Evolutionary conservation across 2,797 vertebrate species (phyloP).

Genomic region (Melanotaenia pygmaea): DNA sequence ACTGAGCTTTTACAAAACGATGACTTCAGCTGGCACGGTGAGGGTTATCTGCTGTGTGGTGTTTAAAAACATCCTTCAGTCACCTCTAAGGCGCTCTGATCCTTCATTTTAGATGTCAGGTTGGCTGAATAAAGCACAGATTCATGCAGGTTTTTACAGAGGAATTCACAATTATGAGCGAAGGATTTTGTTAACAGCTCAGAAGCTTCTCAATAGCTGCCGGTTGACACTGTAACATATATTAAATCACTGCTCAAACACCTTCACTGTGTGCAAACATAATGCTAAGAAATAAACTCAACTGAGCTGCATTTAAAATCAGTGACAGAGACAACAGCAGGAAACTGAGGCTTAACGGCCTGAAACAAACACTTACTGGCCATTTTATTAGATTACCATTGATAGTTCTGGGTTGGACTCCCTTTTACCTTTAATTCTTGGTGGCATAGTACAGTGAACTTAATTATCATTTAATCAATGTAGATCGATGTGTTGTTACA

Average conservation of each 20-base stretch:
- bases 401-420: no score
- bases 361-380: no score
- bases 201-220: background rate
- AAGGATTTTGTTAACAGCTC: background rate
- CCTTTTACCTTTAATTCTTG: no score
- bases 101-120: slow-evolving; percentile 4
- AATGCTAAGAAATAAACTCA: no score
- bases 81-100: background rate
- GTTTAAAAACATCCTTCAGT: slow-evolving; percentile 13
- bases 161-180: background rate
- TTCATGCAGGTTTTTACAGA: background rate
- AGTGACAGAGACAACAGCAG: no score
- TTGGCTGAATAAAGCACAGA: background rate
- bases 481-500: no score
- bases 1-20: slow-evolving; percentile 14
- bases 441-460: no score
- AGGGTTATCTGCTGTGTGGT: background rate
- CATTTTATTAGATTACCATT: no score
- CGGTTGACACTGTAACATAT: background rate
- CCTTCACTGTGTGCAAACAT: background rate
- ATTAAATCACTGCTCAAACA: slow-evolving; percentile 10
- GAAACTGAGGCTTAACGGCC: no score
- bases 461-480: no score
- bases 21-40: slow-evolving; percentile 8
- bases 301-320: no score